Evolutionary conservation across 1,140 invertebrate genomes (phyloP), one percentile per base, ranked within the genome.

Genomic region (Aplysia californica): DNA sequence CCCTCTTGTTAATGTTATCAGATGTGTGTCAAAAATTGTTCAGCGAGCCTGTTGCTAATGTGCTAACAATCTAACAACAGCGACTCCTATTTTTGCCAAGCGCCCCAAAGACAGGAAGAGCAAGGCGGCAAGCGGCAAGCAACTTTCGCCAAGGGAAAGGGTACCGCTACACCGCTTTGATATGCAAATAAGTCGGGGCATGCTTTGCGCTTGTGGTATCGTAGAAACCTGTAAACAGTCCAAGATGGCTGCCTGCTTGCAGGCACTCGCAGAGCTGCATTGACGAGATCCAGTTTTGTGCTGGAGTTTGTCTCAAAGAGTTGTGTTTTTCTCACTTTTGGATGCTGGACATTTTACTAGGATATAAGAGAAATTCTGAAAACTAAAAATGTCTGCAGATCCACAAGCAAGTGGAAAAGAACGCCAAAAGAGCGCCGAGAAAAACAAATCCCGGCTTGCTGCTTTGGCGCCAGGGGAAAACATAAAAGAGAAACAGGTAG

Each of bases 401-500:
- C 56, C 58, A 1, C 39, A 50, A 29, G 29, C 23, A 23, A 75
- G 73, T 55, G 68, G 72, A 31, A 73, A 58, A 41, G 59, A 73
- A 31, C 75, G 80, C 23, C 70, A 29, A 21, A 66, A 66, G 23
- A 81, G 81, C 55, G 74, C 81, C 15, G 81, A 84, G 33, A 81
- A 84, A 76, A 83, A 79, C 44, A 87, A 87, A 76, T 80, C 84
- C 5, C 77, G 86, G 58, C 75, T 87, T 20, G 80, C 85, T 4
- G 83, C 81, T 23, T 69, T 88, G 44, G 85, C 83, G 56, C 82
- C 84, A 2, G 84, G 85, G 18, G 87, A 88, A 82, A 87, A 88
- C 72, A 84, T 88, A 18, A 87, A 87, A 79, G 86, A 87, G 75
- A 88, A 87, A 79, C 87, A 88, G 82, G 87, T 87, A 78, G 73